A percentile compares a stretch with the other conserved stretches of the same genome.
Conservation (phyloP, 1,140 invertebrate genomes). For the Drosophila novamexicana region DNA sequence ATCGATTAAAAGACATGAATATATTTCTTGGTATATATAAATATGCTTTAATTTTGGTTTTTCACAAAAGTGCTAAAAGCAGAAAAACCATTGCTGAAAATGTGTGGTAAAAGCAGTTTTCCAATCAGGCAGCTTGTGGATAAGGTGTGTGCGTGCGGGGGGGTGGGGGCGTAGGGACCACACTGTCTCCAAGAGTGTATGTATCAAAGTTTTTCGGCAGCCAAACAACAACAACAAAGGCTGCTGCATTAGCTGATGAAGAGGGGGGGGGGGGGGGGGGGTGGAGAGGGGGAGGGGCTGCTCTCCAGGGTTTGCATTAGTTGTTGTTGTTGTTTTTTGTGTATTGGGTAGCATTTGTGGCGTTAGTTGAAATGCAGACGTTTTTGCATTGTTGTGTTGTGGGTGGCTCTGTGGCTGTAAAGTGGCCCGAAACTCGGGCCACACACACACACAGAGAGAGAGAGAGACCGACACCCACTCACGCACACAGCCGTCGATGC, state of each 20-base stretch:
- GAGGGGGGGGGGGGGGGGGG: conserved; percentile 3
- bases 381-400: conserved; percentile 78
- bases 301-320: conserved; percentile 4
- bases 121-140: conserved; percentile 31
- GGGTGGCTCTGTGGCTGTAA: conserved; percentile 73
- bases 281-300: not conserved
- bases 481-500: conserved; percentile 19
- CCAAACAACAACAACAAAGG: conserved; percentile 27
- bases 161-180: conserved; percentile 9
- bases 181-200: conserved; percentile 48
- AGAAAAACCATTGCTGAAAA: conserved; percentile 34
- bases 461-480: conserved; percentile 9
- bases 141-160: not conserved
- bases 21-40: conserved; percentile 1
- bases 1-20: conserved; percentile 51
- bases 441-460: conserved; percentile 16
- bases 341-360: conserved; percentile 60
- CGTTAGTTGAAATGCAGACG: conserved; percentile 82
- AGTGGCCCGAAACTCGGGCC: conserved; percentile 72
- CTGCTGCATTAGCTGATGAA: conserved; percentile 48
- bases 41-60: conserved; percentile 11
- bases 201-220: conserved; percentile 75
- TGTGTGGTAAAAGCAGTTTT: conserved; percentile 45
- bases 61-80: conserved; percentile 13
- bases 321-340: conserved; percentile 45